Evolutionary conservation across 1,140 invertebrate species (phyloP), one percentile per base, ranked within the genome.

Genomic region (Chironomus striatipennis): DNA sequence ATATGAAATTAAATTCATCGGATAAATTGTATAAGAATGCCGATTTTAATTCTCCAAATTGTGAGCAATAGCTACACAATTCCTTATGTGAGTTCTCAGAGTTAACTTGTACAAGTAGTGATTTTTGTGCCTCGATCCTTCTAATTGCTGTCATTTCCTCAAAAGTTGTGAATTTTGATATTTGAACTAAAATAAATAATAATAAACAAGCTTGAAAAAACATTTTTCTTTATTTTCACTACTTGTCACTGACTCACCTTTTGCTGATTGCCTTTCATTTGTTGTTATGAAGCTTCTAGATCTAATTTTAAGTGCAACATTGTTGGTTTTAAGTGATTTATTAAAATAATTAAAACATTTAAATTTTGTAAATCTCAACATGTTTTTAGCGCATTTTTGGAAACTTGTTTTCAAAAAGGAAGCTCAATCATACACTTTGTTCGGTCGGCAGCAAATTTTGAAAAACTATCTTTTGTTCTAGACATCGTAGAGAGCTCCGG

Each of bases 61-160:
- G 79, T 64, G 81, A 83, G 80, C 90, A 91, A 80, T 90, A 90
- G 1, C 83, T 81, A 79, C 87, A 84, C 42, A 91, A 81, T 82
- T 90, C 86, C 73, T 79, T 78, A 76, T 85, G 86, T 7, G 87
- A 89, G 47, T 86, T 84, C 47, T 86, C 82, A 0, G 89, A 88
- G 77, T 87, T 86, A 1, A 90, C 87, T 84, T 89, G 86, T 20
- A 89, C 83, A 12, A 90, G 79, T 42, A 89, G 79, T 80, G 88
- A 90, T 74, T 85, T 80, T 65, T 81, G 80, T 7, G 90, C 89
- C 82, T 91, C 84, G 18, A 79, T 76, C 80, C 84, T 84, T 77
- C 87, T 81, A 42, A 81, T 79, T 17, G 78, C 75, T 9, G 82
- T 79, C 47, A 84, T 73, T 76, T 83, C 83, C 70, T 84, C 83